These are phyloP conservation scores for Drosophila testacea DNA, from an alignment of 2,888 invertebrate genomes.

Conservation along the genomic window DNA sequence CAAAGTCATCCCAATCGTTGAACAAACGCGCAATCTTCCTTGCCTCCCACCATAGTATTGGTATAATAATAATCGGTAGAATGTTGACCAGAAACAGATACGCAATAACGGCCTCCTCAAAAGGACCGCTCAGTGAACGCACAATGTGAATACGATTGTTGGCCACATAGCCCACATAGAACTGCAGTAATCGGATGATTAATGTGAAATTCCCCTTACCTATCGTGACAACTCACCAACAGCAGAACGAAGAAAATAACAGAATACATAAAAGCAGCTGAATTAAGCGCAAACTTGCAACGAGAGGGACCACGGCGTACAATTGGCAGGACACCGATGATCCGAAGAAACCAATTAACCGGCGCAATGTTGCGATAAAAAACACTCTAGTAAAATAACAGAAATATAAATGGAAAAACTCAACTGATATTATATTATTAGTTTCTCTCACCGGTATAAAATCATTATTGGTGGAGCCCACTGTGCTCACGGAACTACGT, in stretches of 20 bases:
- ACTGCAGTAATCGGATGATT: slow-evolving; percentile 55
- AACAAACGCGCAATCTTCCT: slow-evolving; percentile 86
- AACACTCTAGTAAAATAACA: slow-evolving; percentile 76
- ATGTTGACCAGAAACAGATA: slow-evolving; percentile 91
- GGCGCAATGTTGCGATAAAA: slow-evolving; percentile 86
- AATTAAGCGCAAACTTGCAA: slow-evolving; percentile 86
- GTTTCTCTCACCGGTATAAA: slow-evolving; percentile 68
- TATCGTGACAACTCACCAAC: slow-evolving; percentile 73
- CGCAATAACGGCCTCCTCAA: slow-evolving; percentile 91
- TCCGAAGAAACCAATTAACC: slow-evolving; percentile 85
- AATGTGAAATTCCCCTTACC: not conserved
- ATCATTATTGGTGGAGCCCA: slow-evolving; percentile 72
- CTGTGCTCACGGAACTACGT: slow-evolving; percentile 73
- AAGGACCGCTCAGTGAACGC: slow-evolving; percentile 88
- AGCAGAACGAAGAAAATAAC: slow-evolving; percentile 86
- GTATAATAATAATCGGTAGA: slow-evolving; percentile 88
- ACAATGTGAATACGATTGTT: slow-evolving; percentile 88
- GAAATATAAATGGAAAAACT: not conserved
- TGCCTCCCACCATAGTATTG: slow-evolving; percentile 89
- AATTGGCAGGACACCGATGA: slow-evolving; percentile 88
- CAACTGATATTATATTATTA: not conserved
- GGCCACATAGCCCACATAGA: slow-evolving; percentile 88
- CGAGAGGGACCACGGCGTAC: slow-evolving; percentile 86
- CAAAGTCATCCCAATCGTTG: slow-evolving; percentile 89
- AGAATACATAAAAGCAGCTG: slow-evolving; percentile 88